Percentiles rank a stretch among this genome's conserved stretches.
phyloP scores from a whole-genome alignment of 2,797 vertebrate species.

The Limosa lapponica region DNA sequence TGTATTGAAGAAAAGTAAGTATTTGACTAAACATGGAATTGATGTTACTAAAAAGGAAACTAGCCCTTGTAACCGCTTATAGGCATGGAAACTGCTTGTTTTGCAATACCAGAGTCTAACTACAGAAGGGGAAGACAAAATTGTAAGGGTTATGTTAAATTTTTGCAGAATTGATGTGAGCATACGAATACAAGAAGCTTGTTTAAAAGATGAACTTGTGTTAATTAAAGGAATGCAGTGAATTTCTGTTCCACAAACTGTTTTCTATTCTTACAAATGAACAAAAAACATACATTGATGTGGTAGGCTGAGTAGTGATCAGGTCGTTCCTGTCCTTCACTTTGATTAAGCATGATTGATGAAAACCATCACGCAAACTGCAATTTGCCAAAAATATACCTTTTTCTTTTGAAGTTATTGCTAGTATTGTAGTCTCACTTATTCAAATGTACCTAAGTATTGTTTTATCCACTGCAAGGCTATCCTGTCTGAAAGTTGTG shows the following conservation, averaged over 20 bases:
- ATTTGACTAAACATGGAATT: not conserved
- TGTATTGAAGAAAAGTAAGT: not conserved
- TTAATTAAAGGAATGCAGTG: slow-evolving; percentile 78
- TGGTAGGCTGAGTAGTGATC: slow-evolving; percentile 75
- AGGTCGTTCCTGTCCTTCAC: slow-evolving; percentile 70
- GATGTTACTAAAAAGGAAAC: not conserved
- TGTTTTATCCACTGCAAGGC: not conserved
- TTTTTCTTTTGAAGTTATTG: slow-evolving; percentile 23
- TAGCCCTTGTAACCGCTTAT: not conserved
- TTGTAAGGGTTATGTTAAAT: slow-evolving; percentile 3
- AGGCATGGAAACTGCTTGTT: not conserved
- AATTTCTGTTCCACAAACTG: slow-evolving; percentile 79
- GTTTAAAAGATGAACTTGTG: slow-evolving; percentile 65
- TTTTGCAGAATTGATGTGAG: not conserved
- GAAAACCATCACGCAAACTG: slow-evolving; percentile 72
- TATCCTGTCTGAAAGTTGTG: not conserved
- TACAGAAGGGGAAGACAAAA: not conserved
- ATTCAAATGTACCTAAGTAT: not conserved
- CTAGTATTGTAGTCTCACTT: not conserved
- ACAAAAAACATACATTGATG: slow-evolving; percentile 73
- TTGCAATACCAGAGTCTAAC: not conserved
- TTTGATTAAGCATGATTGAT: slow-evolving; percentile 77
- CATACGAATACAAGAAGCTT: slow-evolving; percentile 23
- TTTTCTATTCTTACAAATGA: slow-evolving; percentile 77
- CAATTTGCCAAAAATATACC: slow-evolving; percentile 72